Base-by-base conservation (phyloP, 2,113 vertebrate genomes). In the Paradisaea rubra region DNA sequence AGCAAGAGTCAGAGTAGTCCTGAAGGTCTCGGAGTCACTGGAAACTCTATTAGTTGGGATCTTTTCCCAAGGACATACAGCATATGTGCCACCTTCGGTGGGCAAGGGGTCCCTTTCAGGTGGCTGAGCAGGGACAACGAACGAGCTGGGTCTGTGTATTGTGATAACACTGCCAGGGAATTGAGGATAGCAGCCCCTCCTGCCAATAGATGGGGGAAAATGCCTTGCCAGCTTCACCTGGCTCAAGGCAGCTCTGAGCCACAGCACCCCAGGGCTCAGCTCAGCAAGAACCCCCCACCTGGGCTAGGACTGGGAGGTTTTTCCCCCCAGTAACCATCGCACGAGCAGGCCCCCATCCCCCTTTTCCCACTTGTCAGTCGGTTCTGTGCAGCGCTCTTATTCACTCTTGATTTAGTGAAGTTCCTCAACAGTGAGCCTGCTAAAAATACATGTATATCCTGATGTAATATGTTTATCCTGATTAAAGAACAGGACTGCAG, bases 321-420 rank as follows among this genome's bases (percentile, higher is more conserved):
- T 31, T 3, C 28, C 47, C 11, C 33, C 0, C n/a, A 9, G 37
- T 45, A 53, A 50, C 59, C 16, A 45, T 7, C 20, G 15, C 28
- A 22, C 3, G 15, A 70, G 22, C 4, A 78, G 42, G 3, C 16
- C 30, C 23, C 12, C 0, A 0, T 0, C 7, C 1, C 4, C 14
- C n/a, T 72, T 24, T 80, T 15, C 30, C 16, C 19, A 42, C 12
- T 49, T 35, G 30, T 50, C 61, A 61, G 25, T 52, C 16, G 56
- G 52, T 90, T 45, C 41, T 30, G 23, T 30, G n/a, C 49, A 47
- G 54, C 59, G 42, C 37, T 49, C 30, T 8, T 44, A 59, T 52
- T 66, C 50, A 30, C 15, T 27, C 41, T 81, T 85, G 17, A 63
- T 80, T 85, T 89, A 80, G 22, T 33, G 4, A 64, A 76, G 49